Base-by-base conservation (phyloP, 2,888 invertebrate genomes). In the Bombyx huttoni region DNA sequence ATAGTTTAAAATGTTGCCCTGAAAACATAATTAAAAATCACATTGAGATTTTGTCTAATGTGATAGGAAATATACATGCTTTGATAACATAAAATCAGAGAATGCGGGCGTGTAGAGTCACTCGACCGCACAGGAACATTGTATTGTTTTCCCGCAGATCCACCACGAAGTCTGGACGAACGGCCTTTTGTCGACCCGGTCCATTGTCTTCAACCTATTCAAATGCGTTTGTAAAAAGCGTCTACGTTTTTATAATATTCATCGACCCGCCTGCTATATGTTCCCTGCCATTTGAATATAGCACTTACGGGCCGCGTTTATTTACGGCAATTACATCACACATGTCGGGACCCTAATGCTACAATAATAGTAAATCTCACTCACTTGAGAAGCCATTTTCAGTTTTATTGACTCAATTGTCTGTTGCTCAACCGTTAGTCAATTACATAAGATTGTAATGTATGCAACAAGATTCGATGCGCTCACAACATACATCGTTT, bases 401-500 rank as follows among this genome's bases (percentile, higher is more conserved):
- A 69, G 76, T 74, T 81, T 78, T 77, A 83, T 85, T 79, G 78
- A 73, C 64, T 77, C 83, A 81, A 86, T 83, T 83, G 81, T 78
- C 73, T 75, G 76, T 81, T 79, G 78, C 77, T 76, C 76, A 75
- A 80, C 75, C 72, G 70, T 68, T 62, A 65, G 71, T 62, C 60
- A 62, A 64, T 79, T 78, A 75, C 81, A 78, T 81, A 78, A 80
- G 69, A 75, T 73, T 70, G 68, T 78, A 73, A 75, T 75, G 66
- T 69, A 70, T 67, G 60, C 64, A 65, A 51, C 52, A 60, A 70
- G 73, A 81, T 81, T 80, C 78, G 72, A 71, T 75, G 80, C 70
- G 70, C 81, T 71, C 68, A 63, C 72, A 40, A 40, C 24, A 12
- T 40, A 40, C 40, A 64, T 66, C 63, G 64, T 56, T 61, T 61